Evolutionary conservation across 2,888 invertebrate species (phyloP).

Genomic region (Cataglyphis altisquamis): DNA sequence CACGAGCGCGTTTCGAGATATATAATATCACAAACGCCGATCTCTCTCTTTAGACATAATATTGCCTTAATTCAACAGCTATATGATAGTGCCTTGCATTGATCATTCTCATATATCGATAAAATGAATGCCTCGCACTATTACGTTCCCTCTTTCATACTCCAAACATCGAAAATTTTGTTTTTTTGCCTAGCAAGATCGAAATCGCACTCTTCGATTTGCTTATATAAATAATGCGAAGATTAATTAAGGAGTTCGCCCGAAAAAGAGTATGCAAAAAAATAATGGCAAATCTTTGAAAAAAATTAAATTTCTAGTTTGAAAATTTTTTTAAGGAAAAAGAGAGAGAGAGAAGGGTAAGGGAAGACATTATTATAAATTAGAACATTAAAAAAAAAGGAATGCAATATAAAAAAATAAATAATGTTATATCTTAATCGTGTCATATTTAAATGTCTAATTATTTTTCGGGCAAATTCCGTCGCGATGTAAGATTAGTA

Average conservation of each 20-base stretch:
- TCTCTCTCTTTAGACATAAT: neutral
- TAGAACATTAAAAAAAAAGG: neutral
- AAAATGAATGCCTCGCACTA: slow-evolving; percentile 30
- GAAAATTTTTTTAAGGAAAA: neutral
- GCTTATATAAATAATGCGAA: neutral
- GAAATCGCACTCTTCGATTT: slow-evolving; percentile 21
- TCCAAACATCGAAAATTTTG: slow-evolving; percentile 20
- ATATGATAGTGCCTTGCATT: neutral
- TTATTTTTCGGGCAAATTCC: slow-evolving; percentile 34
- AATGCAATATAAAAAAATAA: neutral
- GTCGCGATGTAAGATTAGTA: slow-evolving; percentile 43
- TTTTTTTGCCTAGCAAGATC: slow-evolving; percentile 1
- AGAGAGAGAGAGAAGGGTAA: too few relatives aligned
- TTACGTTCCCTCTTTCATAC: slow-evolving; percentile 22
- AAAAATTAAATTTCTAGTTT: neutral
- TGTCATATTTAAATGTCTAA: neutral
- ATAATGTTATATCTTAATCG: neutral
- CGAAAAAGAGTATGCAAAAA: neutral
- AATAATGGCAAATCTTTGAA: neutral
- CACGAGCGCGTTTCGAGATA: neutral
- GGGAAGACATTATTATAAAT: neutral
- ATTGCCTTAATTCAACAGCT: slow-evolving; percentile 1
- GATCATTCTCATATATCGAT: slow-evolving; percentile 17
- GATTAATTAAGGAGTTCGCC: slow-evolving; percentile 25
- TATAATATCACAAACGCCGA: neutral